A percentile compares a stretch with the other conserved stretches of the same genome.
Evolutionary conservation across 2,113 vertebrate species (phyloP).

Genomic region (Halichoeres trimaculatus): DNA sequence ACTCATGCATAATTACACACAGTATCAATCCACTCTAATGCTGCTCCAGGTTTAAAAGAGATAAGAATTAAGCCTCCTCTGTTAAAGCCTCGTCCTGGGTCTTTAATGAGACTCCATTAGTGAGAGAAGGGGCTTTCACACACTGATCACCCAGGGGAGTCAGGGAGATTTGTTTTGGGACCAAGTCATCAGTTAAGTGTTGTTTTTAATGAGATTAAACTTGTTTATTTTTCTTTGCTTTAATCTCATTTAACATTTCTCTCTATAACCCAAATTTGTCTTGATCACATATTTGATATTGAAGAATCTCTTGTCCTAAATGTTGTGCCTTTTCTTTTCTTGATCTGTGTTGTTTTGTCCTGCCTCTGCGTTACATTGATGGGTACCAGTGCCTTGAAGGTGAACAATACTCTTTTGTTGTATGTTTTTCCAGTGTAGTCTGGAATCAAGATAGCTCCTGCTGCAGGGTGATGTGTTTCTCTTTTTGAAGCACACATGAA

Average conservation of each 20-base stretch:
- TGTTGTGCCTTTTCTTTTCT: background rate
- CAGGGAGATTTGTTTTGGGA: too few relatives aligned
- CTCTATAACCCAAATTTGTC: too few relatives aligned
- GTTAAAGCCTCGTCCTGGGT: background rate
- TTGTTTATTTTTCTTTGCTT: too few relatives aligned
- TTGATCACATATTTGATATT: too few relatives aligned
- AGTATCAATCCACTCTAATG: too few relatives aligned
- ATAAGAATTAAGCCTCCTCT: background rate
- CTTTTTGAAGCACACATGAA: constrained; percentile 7
- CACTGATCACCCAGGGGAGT: too few relatives aligned
- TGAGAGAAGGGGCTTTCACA: background rate
- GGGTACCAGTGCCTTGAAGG: background rate
- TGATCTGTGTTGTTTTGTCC: background rate
- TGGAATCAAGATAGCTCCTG: background rate
- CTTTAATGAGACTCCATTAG: background rate
- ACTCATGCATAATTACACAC: too few relatives aligned
- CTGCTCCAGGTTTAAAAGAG: background rate
- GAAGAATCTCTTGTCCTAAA: too few relatives aligned
- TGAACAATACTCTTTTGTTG: background rate
- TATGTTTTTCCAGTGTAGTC: background rate
- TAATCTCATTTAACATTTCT: background rate
- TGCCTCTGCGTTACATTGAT: background rate
- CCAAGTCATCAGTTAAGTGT: too few relatives aligned
- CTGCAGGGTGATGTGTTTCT: background rate
- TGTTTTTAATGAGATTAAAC: too few relatives aligned